Evolutionary conservation across 2,797 vertebrate genomes (phyloP).

Genomic region (Chaunax sp.): DNA sequence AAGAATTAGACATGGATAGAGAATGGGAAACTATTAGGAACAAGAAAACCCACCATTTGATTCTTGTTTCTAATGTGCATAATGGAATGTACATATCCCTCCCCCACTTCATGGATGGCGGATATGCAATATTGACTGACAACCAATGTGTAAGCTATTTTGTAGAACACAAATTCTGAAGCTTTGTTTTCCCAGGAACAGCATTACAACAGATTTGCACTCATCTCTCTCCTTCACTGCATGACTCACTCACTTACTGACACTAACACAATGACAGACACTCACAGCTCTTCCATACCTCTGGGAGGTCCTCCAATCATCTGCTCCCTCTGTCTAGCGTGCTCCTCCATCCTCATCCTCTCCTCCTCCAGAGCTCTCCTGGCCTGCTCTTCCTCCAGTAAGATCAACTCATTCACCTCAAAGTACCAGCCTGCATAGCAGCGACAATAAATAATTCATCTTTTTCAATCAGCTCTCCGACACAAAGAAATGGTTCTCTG

Average conservation of each 20-base stretch:
- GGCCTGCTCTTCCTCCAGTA: conserved; percentile 77
- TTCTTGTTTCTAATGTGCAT: no score
- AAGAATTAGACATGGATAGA: neutral
- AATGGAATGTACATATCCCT: no score
- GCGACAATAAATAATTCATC: neutral
- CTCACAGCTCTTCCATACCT: conserved; percentile 63
- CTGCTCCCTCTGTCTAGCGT: conserved; percentile 75
- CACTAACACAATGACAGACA: conserved; percentile 7
- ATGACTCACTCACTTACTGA: conserved; percentile 22
- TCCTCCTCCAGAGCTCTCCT: conserved; percentile 79
- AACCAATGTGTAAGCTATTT: conserved; percentile 32
- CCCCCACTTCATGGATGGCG: no score
- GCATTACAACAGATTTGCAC: conserved; percentile 5
- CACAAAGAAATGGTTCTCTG: neutral
- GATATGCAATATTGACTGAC: conserved; percentile 4
- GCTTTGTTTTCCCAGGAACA: conserved; percentile 23
- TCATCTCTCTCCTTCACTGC: neutral
- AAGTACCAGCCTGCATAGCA: conserved; percentile 80
- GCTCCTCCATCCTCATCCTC: conserved; percentile 81
- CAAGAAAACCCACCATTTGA: no score
- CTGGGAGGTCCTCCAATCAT: conserved; percentile 85
- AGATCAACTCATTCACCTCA: conserved; percentile 81
- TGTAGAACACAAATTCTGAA: conserved; percentile 1
- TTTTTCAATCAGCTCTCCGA: conserved; percentile 1
- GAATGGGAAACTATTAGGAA: neutral